These are phyloP conservation scores for Mizuhopecten yessoensis DNA, from an alignment of 1,140 invertebrate species.

Conservation along the genomic window DNA sequence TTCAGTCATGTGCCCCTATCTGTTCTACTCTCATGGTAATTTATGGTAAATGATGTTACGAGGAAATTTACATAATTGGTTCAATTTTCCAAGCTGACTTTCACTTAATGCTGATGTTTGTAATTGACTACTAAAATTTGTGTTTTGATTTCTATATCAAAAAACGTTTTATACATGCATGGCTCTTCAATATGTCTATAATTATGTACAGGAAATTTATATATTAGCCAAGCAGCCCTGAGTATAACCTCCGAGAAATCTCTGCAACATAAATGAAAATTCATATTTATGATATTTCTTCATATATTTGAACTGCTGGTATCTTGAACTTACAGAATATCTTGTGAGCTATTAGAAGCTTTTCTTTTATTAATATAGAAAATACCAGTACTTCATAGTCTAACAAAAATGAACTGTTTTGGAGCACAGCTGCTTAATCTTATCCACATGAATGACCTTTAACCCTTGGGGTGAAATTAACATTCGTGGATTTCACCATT, in stretches of 20 bases:
- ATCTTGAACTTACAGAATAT: no score
- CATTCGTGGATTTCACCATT: not conserved
- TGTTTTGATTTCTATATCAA: not conserved
- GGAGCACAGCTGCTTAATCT: not conserved
- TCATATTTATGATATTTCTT: no score
- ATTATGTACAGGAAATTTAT: no score
- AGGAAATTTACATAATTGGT: not conserved
- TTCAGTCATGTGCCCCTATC: not conserved
- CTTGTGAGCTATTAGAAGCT: no score
- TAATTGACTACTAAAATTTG: not conserved
- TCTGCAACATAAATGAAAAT: not conserved
- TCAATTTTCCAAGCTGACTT: constrained; percentile 13
- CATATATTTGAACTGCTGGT: no score
- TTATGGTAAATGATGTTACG: not conserved
- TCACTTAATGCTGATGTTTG: not conserved
- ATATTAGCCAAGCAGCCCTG: no score
- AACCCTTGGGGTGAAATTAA: not conserved
- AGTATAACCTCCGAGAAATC: not conserved
- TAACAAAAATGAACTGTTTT: not conserved
- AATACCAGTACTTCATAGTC: not conserved
- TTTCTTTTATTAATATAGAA: not conserved
- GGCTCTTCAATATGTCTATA: no score
- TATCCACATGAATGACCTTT: not conserved
- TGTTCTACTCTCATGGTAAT: not conserved
- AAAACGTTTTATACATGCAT: no score